Evolutionary conservation across 2,888 invertebrate species (phyloP), one percentile per base, ranked within the genome.

Genomic region (Barypeithes pellucidus): DNA sequence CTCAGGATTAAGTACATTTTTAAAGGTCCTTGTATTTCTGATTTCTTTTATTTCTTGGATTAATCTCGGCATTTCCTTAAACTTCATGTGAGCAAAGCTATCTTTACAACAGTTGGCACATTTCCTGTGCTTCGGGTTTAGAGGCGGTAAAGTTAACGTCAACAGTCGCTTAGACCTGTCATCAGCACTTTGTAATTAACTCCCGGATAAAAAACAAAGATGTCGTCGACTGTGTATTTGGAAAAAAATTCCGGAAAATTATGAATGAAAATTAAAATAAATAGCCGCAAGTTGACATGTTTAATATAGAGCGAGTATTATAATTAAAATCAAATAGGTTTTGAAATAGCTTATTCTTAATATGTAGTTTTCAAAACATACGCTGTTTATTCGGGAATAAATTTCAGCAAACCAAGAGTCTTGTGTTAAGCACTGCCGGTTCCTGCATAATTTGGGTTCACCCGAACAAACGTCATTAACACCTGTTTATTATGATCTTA

Each of bases 131-230:
- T 72, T 67, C 77, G 50, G 77, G 77, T 74, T 75, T 75, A 66
- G 75, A 69, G 76, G 76, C 77, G 76, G 77, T 75, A 76, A 72
- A 78, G 75, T 72, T 57, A 76, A 78, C 78, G 79, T 80, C 80
- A 79, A 79, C 80, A 77, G 75, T 73, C 77, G 76, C 79, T 80
- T 79, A 80, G 80, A 80, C 60, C 80, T 80, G 80, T 80, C 80
- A 80, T 77, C 80, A 71, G 73, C 79, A 79, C 76, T 72, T 73
- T 72, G 77, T 78, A 80, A 80, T 80, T 80, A 79, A 76, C 76
- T 43, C 41, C 24, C 1, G 14, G 22, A 41, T 60, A 60, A 60
- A 60, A 60, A 60, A 41, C 60, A 60, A 57, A 57, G 33, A 57
- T 57, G 33, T 57, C 54, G 33, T 57, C 54, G 54, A 33, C 33